Base-by-base conservation (phyloP, 1,140 invertebrate species). In the Drosophila nigrodunni region DNA sequence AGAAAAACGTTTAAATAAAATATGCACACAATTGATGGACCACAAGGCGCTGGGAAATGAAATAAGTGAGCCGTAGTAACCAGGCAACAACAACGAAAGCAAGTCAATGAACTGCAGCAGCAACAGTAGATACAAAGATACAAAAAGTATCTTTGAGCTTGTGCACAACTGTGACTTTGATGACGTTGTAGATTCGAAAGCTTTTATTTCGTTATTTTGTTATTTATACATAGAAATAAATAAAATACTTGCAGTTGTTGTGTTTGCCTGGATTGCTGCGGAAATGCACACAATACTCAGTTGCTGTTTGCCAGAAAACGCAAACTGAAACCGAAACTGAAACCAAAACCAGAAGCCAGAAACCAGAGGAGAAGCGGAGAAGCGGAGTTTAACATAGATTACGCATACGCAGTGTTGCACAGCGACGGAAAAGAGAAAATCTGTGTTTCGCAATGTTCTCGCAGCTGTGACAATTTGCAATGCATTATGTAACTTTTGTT, bases 21-120 rank as follows among this genome's bases (percentile, higher is more conserved):
- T 83, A 82, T 72, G 76, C 60, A 76, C 82, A 82, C 80, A 82
- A 83, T 83, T 57, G 62, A 66, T 62, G 62, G 59, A 55, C 80
- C 76, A 61, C 80, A 82, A 76, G 76, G 76, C 77, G 60, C 43
- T 54, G 73, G 68, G 34, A 78, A 82, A 82, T 82, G 80, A 82
- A 82, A 75, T 82, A 82, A 82, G 79, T 82, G 80, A 82, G 80
- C 79, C 80, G 75, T 82, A 61, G 59, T 64, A 67, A 57, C 46
- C 60, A 47, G 13, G 62, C 46, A 62, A 62, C n/a, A 61, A 30
- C 13, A 57, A 65, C 49, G 47, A 46, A 70, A 71, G 15, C 52
- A 44, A 55, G 80, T 74, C 80, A 82, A 83, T 83, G 80, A 83
- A 78, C 80, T 82, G 80, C 75, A 70, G 49, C 70, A 70, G n/a